A percentile compares a stretch with the other conserved stretches of the same genome.
Conservation (phyloP, 1,140 invertebrate genomes). For the Agraylea sexmaculata region DNA sequence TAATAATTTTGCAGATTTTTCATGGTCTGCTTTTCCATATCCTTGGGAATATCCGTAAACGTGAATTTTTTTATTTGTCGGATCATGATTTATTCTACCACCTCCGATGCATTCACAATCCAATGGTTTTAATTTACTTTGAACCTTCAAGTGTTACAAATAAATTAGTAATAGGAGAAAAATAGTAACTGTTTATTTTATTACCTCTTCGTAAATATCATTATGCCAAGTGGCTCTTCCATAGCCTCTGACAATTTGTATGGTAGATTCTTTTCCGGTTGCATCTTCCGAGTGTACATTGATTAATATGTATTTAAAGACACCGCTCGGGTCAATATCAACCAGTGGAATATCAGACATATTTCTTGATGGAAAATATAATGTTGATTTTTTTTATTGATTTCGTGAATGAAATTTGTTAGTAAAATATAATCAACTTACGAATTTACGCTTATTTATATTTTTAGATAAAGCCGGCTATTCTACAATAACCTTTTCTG, state of each 20-base stretch:
- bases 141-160: constrained; percentile 24
- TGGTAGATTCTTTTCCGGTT: constrained; percentile 29
- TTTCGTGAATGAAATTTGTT: neutral
- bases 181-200: constrained; percentile 2
- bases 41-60: constrained; percentile 85
- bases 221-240: constrained; percentile 54
- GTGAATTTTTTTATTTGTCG: constrained; percentile 58
- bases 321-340: constrained; percentile 66
- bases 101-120: constrained; percentile 69
- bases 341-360: constrained; percentile 48
- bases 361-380: neutral
- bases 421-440: neutral
- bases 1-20: constrained; percentile 56
- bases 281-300: constrained; percentile 43
- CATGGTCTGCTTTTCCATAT: constrained; percentile 77
- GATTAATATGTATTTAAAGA: constrained; percentile 81
- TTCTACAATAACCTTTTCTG: neutral
- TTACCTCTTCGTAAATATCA: constrained; percentile 39
- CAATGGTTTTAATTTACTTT: constrained; percentile 37
- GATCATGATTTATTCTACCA: constrained; percentile 69
- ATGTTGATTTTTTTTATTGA: neutral
- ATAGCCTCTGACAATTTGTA: constrained; percentile 66
- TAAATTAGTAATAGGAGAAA: neutral
- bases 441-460: neutral
- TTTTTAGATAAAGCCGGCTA: neutral